phyloP scores from a whole-genome alignment of 2,888 invertebrate species.

The Tenthredo livida region DNA sequence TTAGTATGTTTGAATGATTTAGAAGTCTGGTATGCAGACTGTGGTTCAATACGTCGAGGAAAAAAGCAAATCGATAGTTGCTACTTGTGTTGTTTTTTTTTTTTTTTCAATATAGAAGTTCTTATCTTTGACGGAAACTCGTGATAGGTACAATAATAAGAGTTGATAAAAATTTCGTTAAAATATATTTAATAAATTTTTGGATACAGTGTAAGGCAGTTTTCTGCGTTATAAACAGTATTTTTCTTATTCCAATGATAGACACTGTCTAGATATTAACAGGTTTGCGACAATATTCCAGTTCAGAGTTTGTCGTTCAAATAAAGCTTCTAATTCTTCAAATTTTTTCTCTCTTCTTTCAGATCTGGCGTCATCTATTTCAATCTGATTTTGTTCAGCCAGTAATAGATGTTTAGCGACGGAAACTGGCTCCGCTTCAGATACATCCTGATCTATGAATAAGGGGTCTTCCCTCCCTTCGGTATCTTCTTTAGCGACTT shows the following conservation, averaged over 20 bases:
- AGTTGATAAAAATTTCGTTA: neutral
- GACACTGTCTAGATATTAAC: conserved; percentile 22
- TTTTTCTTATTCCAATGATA: neutral
- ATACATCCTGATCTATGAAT: neutral
- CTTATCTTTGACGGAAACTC: neutral
- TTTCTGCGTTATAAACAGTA: neutral
- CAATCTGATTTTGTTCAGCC: conserved; percentile 40
- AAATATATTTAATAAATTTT: neutral
- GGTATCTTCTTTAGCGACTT: neutral
- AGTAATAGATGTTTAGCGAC: conserved; percentile 46
- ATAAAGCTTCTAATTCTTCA: conserved; percentile 31
- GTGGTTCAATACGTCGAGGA: neutral
- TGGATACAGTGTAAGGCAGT: neutral
- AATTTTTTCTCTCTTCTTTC: conserved; percentile 41
- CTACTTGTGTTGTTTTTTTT: neutral
- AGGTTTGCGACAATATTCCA: conserved; percentile 33
- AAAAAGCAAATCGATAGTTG: neutral
- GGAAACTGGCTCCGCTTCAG: conserved; percentile 33
- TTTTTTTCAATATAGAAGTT: neutral
- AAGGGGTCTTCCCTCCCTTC: conserved; percentile 21
- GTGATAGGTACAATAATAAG: neutral
- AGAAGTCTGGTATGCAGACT: neutral
- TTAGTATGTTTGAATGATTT: neutral
- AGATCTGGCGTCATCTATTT: conserved; percentile 25
- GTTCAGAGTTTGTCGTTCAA: conserved; percentile 47